These are phyloP conservation scores for Ypsolopha sequella DNA, from an alignment of 2,888 invertebrate species.

Conservation along the genomic window DNA sequence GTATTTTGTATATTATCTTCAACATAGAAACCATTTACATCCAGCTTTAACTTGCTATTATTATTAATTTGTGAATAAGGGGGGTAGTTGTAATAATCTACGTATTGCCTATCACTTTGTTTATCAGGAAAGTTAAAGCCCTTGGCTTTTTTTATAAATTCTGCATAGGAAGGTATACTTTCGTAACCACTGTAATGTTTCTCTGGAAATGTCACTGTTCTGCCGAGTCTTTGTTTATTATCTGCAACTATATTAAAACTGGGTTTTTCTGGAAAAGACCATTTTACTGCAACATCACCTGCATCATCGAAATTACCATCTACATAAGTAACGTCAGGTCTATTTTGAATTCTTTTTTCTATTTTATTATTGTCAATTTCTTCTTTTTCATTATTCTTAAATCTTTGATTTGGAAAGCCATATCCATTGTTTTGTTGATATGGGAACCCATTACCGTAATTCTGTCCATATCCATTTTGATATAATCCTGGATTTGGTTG, in stretches of 20 bases:
- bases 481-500: not conserved
- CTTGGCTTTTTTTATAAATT: slow-evolving; percentile 10
- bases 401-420: slow-evolving; percentile 14
- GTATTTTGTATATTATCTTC: not conserved
- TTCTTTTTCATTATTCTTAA: slow-evolving; percentile 14
- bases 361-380: slow-evolving; percentile 17
- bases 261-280: slow-evolving; percentile 32
- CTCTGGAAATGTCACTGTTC: slow-evolving; percentile 21
- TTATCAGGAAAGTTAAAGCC: slow-evolving; percentile 29
- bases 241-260: slow-evolving; percentile 3
- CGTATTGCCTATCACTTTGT: slow-evolving; percentile 13
- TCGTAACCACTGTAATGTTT: slow-evolving; percentile 1
- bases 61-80: slow-evolving; percentile 32
- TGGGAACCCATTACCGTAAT: slow-evolving; percentile 19
- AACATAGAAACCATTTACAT: slow-evolving; percentile 5
- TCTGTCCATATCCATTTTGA: not conserved
- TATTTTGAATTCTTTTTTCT: slow-evolving; percentile 46
- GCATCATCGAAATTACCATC: slow-evolving; percentile 14
- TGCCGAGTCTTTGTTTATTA: slow-evolving; percentile 12
- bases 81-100: slow-evolving; percentile 11
- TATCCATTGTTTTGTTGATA: slow-evolving; percentile 19
- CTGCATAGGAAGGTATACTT: slow-evolving; percentile 4
- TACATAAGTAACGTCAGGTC: slow-evolving; percentile 18
- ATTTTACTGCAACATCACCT: slow-evolving; percentile 21
- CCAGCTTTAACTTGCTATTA: slow-evolving; percentile 10